These are phyloP conservation scores for Asobara japonica DNA, from an alignment of 1,140 invertebrate species.

Conservation along the genomic window DNA sequence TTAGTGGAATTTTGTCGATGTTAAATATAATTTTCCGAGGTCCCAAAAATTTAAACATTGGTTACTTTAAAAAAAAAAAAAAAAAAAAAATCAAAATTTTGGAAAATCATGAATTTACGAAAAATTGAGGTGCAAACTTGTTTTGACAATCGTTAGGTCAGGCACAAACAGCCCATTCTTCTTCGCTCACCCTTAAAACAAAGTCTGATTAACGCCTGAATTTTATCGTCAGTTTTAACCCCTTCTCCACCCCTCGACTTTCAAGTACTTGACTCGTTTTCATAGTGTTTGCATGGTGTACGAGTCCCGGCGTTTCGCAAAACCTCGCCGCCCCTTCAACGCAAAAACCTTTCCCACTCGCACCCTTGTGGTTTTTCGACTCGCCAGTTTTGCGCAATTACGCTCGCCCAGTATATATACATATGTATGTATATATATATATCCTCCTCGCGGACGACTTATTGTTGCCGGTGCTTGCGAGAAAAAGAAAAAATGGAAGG, in stretches of 20 bases:
- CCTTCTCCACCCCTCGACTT: neutral
- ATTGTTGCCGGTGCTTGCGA: neutral
- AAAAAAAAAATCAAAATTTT: neutral
- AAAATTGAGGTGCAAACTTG: no score
- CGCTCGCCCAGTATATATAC: neutral
- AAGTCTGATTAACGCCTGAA: conserved; percentile 61
- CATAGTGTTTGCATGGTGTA: conserved; percentile 15
- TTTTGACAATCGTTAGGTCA: no score
- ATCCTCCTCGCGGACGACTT: conserved; percentile 7
- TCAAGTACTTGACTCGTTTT: neutral
- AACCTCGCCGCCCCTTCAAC: neutral
- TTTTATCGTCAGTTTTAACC: conserved; percentile 52
- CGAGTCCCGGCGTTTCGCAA: conserved; percentile 3
- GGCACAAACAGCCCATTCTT: conserved; percentile 5
- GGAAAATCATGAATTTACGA: conserved; percentile 59
- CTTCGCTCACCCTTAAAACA: no score
- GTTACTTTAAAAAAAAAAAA: no score
- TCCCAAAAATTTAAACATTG: no score
- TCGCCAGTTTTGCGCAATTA: conserved; percentile 37
- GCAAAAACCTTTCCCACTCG: conserved; percentile 6
- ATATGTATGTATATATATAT: conserved; percentile 4
- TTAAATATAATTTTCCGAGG: no score
- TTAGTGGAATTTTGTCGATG: no score
- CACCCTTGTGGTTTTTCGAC: conserved; percentile 37
- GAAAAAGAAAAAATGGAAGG: neutral